phyloP scores from a whole-genome alignment of 2,888 invertebrate genomes.

The Plemyria rubiginata region DNA sequence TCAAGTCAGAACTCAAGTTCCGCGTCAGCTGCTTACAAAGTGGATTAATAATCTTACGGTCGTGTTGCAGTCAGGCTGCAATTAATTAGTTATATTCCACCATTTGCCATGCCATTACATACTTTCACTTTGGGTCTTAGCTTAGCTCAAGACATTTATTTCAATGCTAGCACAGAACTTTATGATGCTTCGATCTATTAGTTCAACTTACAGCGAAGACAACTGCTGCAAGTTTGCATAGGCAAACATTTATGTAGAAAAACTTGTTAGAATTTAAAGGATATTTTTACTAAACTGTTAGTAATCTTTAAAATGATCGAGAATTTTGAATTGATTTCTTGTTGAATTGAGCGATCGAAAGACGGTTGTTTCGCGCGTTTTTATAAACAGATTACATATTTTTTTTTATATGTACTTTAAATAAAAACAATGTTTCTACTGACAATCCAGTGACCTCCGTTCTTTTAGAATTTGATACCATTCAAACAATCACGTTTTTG shows the following conservation, averaged over 20 bases:
- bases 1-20: conserved; percentile 31
- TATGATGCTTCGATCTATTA: background rate
- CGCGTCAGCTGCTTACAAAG: conserved; percentile 42
- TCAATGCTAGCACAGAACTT: conserved; percentile 8
- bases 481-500: conserved; percentile 36
- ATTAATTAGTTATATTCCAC: conserved; percentile 39
- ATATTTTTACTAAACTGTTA: too few relatives aligned
- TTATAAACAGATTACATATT: too few relatives aligned
- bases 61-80: conserved; percentile 27
- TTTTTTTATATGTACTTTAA: too few relatives aligned
- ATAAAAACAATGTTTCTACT: too few relatives aligned
- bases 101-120: conserved; percentile 12
- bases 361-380: too few relatives aligned
- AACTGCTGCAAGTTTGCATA: too few relatives aligned
- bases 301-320: too few relatives aligned
- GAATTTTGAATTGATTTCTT: too few relatives aligned
- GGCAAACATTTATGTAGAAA: too few relatives aligned
- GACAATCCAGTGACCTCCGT: too few relatives aligned
- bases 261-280: too few relatives aligned
- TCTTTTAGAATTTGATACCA: conserved; percentile 7
- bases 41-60: conserved; percentile 37
- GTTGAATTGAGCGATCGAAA: too few relatives aligned
- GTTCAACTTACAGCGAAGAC: background rate
- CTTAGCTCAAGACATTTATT: conserved; percentile 31
- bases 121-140: conserved; percentile 39